These are phyloP conservation scores for Sphinx pinastri DNA, from an alignment of 2,888 invertebrate species.

Conservation along the genomic window DNA sequence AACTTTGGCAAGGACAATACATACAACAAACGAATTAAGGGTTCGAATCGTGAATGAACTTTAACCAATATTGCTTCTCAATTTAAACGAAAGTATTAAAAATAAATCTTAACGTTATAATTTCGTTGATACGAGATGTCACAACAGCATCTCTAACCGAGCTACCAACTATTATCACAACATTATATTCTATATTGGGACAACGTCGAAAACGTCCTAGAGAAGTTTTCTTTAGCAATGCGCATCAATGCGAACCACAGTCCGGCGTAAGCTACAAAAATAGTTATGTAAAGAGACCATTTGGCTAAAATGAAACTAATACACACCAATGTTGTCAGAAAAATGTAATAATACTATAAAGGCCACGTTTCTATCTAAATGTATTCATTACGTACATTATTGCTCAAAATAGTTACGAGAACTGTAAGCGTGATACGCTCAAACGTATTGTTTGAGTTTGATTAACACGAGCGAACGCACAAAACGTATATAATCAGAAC, in stretches of 20 bases:
- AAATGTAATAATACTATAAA: slow-evolving; percentile 51
- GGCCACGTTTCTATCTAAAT: slow-evolving; percentile 53
- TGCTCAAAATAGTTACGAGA: slow-evolving; percentile 45
- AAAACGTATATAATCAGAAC: slow-evolving; percentile 1
- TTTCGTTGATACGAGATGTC: slow-evolving; percentile 18
- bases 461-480: slow-evolving; percentile 4
- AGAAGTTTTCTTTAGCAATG: background rate
- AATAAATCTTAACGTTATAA: slow-evolving; percentile 2
- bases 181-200: slow-evolving; percentile 21
- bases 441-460: background rate
- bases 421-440: background rate
- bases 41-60: background rate
- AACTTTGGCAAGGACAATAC: slow-evolving; percentile 46
- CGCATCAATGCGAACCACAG: slow-evolving; percentile 6
- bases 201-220: slow-evolving; percentile 7
- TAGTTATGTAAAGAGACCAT: slow-evolving; percentile 35
- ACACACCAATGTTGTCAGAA: slow-evolving; percentile 37
- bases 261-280: slow-evolving; percentile 11
- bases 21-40: slow-evolving; percentile 8
- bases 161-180: slow-evolving; percentile 23
- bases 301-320: slow-evolving; percentile 26
- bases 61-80: slow-evolving; percentile 15
- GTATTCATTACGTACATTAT: slow-evolving; percentile 47
- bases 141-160: slow-evolving; percentile 5
- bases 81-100: background rate